These are phyloP conservation scores for Chaetophractus vellerosus DNA, from an alignment of 2,797 vertebrate genomes.

Conservation along the genomic window DNA sequence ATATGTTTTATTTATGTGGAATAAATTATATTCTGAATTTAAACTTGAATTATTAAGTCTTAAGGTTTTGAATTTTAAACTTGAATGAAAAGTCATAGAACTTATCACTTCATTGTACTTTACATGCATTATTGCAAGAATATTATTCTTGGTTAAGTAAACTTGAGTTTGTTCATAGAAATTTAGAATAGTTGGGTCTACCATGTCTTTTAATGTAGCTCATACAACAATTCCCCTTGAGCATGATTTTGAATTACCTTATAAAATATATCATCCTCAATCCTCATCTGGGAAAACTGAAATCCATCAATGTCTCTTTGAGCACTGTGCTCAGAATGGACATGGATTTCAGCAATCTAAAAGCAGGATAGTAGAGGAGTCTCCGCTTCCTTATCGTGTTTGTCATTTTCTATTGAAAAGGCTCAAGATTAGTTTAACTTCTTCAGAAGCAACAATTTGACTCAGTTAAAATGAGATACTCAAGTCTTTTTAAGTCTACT, in stretches of 20 bases:
- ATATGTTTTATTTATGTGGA: constrained; percentile 22
- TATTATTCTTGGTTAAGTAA: background rate
- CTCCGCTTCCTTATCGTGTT: background rate
- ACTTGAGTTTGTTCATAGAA: background rate
- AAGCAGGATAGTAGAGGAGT: background rate
- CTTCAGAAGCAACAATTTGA: constrained; percentile 24
- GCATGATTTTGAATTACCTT: background rate
- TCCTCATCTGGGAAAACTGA: background rate
- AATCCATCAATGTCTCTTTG: background rate
- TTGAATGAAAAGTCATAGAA: constrained; percentile 8
- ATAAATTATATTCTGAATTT: constrained; percentile 43
- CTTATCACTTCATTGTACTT: background rate
- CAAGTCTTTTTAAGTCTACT: constrained; percentile 3
- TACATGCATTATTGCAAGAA: background rate
- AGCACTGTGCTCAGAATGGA: background rate
- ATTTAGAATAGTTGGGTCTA: background rate
- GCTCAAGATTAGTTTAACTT: background rate
- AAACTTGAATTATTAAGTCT: constrained; percentile 21
- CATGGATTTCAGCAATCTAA: background rate
- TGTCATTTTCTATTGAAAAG: background rate
- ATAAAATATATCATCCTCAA: background rate
- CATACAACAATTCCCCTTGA: background rate
- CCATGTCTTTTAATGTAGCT: background rate
- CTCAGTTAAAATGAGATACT: constrained; percentile 24
- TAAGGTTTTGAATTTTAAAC: constrained; percentile 28